Base-by-base conservation (phyloP, 2,888 invertebrate species). In the Watsonalla cultraria region DNA sequence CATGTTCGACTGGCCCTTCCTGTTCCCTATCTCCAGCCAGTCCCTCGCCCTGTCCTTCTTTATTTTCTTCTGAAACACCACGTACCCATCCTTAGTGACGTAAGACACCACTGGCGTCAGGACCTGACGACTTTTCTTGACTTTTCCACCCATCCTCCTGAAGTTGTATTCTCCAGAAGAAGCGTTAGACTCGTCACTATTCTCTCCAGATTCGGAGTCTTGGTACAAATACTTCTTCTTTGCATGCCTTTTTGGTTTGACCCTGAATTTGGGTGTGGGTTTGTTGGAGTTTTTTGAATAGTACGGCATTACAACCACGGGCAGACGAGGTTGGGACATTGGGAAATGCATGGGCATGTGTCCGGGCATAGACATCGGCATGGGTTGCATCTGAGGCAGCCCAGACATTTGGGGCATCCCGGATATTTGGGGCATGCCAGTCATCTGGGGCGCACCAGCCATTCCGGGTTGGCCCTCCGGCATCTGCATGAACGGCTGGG, bases 31-130 rank as follows among this genome's bases (percentile, higher is more conserved):
- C 24, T 81, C 76, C 51, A 89, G 60, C 87, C 86, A 90, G 51
- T 89, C 85, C 47, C 72, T 80, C 0, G 85, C 85, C 45, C 74
- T 82, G 2, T 86, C 80, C 33, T 80, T 84, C 58, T 80, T 82
- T 35, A 89, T 82, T 57, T 82, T 88, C 61, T 87, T 89, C 65
- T 87, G 84, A 55, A 84, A 90, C 0, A 88, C 76, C 5, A 88
- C 85, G 46, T 80, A 81, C 0, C 89, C 89, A 54, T 84, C 82
- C 49, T 82, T 82, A 0, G 87, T 88, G 0, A 90, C 77, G 48
- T 89, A 89, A 0, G 89, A 89, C 0, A 89, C 80, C 0, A 90
- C 84, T 1, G 89, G 89, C 6, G 86, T 88, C 2, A 90, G 59
- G 0, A 86, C 80, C 54, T 86, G 76, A 0, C 73, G 67, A 14